phyloP scores from a whole-genome alignment of 2,888 invertebrate species.

The Brachypalpus laphriformis region DNA sequence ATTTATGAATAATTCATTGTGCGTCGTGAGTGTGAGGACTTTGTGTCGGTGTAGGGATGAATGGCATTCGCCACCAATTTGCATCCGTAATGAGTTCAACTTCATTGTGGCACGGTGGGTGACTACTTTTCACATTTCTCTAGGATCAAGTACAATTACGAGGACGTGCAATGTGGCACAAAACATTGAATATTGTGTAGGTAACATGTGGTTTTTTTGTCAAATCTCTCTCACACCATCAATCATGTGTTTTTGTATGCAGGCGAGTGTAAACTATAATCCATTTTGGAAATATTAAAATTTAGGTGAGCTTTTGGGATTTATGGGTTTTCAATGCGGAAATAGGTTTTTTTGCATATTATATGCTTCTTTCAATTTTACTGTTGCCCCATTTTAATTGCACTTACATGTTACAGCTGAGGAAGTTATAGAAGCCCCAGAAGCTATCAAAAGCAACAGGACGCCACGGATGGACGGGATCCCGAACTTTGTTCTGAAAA shows the following conservation, averaged over 20 bases:
- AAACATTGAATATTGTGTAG: conserved; percentile 26
- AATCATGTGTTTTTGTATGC: neutral
- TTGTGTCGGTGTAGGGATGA: neutral
- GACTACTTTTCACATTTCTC: conserved; percentile 38
- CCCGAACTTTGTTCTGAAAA: no score
- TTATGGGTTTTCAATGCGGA: neutral
- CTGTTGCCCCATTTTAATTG: no score
- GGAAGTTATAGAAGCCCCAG: no score
- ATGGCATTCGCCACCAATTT: conserved; percentile 45
- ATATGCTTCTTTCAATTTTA: no score
- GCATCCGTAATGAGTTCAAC: conserved; percentile 57
- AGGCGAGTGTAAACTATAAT: neutral
- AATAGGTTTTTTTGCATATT: no score
- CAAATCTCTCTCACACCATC: neutral
- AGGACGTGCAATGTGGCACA: conserved; percentile 13
- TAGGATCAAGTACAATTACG: conserved; percentile 42
- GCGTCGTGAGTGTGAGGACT: conserved; percentile 9
- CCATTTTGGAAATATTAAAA: conserved; percentile 1
- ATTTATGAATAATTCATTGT: conserved; percentile 64
- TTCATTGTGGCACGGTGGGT: conserved; percentile 3
- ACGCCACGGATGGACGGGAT: no score
- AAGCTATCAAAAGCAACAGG: no score
- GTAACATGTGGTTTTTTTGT: conserved; percentile 8
- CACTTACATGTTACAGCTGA: no score
- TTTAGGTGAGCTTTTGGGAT: neutral